Conservation (phyloP, 1,140 invertebrate species). For the Bombus superbus region DNA sequence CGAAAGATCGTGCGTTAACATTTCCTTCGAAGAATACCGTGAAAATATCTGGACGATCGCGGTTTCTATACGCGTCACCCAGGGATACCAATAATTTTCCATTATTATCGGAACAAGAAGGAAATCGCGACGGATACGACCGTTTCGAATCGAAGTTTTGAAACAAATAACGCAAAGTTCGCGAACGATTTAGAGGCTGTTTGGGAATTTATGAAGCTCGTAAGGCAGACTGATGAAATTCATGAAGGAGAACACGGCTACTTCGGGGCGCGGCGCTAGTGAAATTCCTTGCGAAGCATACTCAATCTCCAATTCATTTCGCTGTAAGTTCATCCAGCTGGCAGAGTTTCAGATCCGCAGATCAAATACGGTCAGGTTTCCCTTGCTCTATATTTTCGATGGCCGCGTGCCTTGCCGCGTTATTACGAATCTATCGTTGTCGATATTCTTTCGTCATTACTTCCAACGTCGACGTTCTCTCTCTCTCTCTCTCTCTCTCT, state of each 20-base stretch:
- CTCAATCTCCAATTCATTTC: conserved; percentile 65
- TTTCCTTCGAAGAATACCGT: neutral
- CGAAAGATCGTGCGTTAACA: neutral
- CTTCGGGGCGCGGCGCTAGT: conserved; percentile 4
- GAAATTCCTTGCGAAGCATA: conserved; percentile 46
- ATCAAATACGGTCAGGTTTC: conserved; percentile 47
- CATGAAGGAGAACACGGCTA: conserved; percentile 29
- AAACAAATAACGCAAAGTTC: conserved; percentile 34
- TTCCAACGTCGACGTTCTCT: neutral
- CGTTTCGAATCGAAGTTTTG: conserved; percentile 20
- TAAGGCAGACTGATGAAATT: conserved; percentile 52
- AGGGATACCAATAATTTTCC: conserved; percentile 6
- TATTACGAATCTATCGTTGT: conserved; percentile 11
- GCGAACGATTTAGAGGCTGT: conserved; percentile 40
- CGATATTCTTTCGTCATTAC: conserved; percentile 7
- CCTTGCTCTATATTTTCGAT: conserved; percentile 24
- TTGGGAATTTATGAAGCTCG: conserved; percentile 50
- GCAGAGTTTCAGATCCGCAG: conserved; percentile 62
- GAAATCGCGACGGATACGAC: conserved; percentile 13
- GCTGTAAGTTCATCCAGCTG: conserved; percentile 59
- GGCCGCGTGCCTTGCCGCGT: neutral
- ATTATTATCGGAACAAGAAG: conserved; percentile 28
- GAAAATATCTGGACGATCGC: neutral
- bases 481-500: neutral
- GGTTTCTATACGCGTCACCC: neutral